A percentile compares a stretch with the other conserved stretches of the same genome.
phyloP scores from a whole-genome alignment of 1,140 invertebrate species.

The Bemisia tabaci region DNA sequence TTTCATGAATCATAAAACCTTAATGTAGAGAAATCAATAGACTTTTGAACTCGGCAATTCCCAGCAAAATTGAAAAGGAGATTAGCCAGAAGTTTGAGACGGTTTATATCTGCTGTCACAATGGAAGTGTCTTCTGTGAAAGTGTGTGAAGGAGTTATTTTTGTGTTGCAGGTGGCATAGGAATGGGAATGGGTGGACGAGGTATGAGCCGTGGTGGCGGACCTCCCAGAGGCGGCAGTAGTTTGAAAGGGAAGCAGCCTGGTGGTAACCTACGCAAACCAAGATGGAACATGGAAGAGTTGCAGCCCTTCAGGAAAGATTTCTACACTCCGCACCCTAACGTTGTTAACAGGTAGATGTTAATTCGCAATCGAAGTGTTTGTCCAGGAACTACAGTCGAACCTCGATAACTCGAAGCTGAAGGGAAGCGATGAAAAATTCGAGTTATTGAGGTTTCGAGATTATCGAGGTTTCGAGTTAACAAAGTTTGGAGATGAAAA shows the following conservation, averaged over 20 bases:
- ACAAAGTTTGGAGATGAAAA: too few species aligned
- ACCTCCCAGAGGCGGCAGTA: conserved; percentile 18
- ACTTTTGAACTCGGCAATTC: not conserved
- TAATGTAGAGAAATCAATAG: not conserved
- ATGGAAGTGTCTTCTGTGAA: not conserved
- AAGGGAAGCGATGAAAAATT: too few species aligned
- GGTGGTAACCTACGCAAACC: conserved; percentile 69
- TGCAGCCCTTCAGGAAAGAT: conserved; percentile 79
- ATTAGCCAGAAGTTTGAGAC: too few species aligned
- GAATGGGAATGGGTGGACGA: conserved; percentile 13
- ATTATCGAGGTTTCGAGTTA: too few species aligned
- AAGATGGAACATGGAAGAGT: conserved; percentile 59
- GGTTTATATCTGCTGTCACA: too few species aligned
- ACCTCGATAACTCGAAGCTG: too few species aligned
- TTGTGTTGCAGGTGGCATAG: not conserved
- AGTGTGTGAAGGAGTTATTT: not conserved
- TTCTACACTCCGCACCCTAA: conserved; percentile 77
- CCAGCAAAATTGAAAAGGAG: too few species aligned
- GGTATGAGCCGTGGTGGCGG: conserved; percentile 17
- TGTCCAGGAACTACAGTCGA: conserved; percentile 4
- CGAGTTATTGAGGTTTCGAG: too few species aligned
- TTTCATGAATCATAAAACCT: not conserved
- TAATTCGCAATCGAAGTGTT: not conserved
- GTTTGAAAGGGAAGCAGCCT: conserved; percentile 36
- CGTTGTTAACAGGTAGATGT: conserved; percentile 43